Evolutionary conservation across 2,113 vertebrate genomes (phyloP).

Genomic region (Corythaeola cristata): DNA sequence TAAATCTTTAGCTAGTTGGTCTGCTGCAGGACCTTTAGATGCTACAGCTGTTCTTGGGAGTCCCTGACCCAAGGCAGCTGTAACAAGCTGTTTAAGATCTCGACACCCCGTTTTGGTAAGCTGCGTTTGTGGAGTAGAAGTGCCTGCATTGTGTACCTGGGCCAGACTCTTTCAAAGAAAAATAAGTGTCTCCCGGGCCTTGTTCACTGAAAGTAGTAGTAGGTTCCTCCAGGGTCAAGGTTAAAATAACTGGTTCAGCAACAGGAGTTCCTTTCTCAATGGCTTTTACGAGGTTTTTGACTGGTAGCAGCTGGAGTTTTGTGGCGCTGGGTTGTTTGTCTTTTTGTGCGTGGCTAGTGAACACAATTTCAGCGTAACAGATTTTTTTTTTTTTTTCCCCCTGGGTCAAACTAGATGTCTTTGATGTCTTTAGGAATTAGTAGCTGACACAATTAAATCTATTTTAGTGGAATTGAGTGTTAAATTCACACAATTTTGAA

Average conservation of each 20-base stretch:
- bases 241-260: neutral
- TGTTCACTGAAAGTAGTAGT: neutral
- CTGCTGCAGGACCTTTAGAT: neutral
- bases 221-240: neutral
- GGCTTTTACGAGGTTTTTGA: neutral
- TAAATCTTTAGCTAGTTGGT: neutral
- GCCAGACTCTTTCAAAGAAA: neutral
- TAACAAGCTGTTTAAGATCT: neutral
- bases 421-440: neutral
- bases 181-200: neutral
- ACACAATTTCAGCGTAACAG: neutral
- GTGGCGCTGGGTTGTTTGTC: neutral
- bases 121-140: neutral
- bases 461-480: neutral
- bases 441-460: neutral
- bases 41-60: neutral
- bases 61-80: neutral
- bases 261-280: neutral
- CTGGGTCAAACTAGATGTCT: neutral
- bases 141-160: neutral
- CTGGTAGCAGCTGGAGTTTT: neutral
- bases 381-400: neutral
- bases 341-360: neutral
- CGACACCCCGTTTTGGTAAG: neutral
- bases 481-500: neutral